phyloP scores from a whole-genome alignment of 2,888 invertebrate genomes.

The Mesorhabditis spiculigera region DNA sequence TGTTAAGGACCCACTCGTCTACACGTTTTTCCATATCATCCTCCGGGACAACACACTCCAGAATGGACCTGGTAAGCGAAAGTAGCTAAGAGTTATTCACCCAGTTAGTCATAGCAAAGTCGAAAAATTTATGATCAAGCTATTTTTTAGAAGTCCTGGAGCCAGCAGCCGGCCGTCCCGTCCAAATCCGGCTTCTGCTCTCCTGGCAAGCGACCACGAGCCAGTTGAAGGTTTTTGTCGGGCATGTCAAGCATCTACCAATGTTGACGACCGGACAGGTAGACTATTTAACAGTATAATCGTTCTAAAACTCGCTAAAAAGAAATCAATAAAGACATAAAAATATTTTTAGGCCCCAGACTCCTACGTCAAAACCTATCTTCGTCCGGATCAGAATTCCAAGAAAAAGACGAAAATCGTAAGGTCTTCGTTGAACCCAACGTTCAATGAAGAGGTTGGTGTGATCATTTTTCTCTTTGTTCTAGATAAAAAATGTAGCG shows the following conservation, averaged over 20 bases:
- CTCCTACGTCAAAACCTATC: conserved; percentile 65
- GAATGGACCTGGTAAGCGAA: conserved; percentile 17
- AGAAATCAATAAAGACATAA: background rate
- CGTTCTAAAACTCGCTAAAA: no score
- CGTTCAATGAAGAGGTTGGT: conserved; percentile 90
- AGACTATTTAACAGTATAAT: background rate
- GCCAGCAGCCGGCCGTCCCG: background rate
- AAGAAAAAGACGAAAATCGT: conserved; percentile 93
- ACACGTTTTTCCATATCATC: conserved; percentile 85
- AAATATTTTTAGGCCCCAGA: conserved; percentile 25
- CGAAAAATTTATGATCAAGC: background rate
- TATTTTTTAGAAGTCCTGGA: background rate
- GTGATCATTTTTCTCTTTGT: no score
- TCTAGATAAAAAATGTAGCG: no score
- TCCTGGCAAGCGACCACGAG: background rate
- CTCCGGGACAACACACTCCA: conserved; percentile 35
- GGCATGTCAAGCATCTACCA: conserved; percentile 30
- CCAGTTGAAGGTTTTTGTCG: conserved; percentile 7
- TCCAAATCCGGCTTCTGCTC: background rate
- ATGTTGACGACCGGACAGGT: conserved; percentile 22
- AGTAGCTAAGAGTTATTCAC: background rate
- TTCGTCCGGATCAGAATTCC: conserved; percentile 85
- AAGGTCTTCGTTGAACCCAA: conserved; percentile 86
- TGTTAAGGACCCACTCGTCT: conserved; percentile 76
- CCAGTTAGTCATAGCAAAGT: background rate